Evolutionary conservation across 2,797 vertebrate species (phyloP), one percentile per base, ranked within the genome.

Genomic region (Sebastes matsubarae): DNA sequence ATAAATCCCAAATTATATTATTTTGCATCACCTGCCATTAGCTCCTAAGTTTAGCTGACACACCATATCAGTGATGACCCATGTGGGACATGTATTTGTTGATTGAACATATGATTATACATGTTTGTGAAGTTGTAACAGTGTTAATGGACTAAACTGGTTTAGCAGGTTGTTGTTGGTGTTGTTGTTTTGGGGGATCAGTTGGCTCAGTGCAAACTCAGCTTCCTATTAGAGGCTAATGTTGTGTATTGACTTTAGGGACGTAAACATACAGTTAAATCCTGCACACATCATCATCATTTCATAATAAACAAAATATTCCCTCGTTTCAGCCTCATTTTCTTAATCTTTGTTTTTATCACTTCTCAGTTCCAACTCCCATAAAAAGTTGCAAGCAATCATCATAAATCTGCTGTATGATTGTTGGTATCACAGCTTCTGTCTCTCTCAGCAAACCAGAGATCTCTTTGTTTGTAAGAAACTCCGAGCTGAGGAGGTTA

Each of bases 191-290:
- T 38, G 11, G 22, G 34, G 42, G 16, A 34, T 68, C 1, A 50
- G 25, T 18, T 20, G 50, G n/a, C 65, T 64, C 72, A 10, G 2
- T 46, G 66, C 71, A 68, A n/a, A 74, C 71, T 73, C 77, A 58
- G 46, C 11, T 25, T 13, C 68, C n/a, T 29, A 2, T 55, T 27
- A 8, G 11, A 25, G 2, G 4, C 1, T 30, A 7, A 22, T 73
- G 70, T 34, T 65, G 68, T 65, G 22, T 27, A 16, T 46, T 22
- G 59, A 22, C 68, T 72, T 66, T 1, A 59, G 69, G 65, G 72
- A 69, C n/a, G 66, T 69, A 75, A 80, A 75, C 72, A 69, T 4
- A 18, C 42, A 22, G 8, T 42, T 3, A 42, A 42, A 63, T 50
- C 6, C 22, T 38, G 30, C 14, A 54, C 20, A 66, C 18, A 14